Evolutionary conservation across 2,113 vertebrate genomes (phyloP), one percentile per base, ranked within the genome.

Genomic region (Phalacrocorax carbo): DNA sequence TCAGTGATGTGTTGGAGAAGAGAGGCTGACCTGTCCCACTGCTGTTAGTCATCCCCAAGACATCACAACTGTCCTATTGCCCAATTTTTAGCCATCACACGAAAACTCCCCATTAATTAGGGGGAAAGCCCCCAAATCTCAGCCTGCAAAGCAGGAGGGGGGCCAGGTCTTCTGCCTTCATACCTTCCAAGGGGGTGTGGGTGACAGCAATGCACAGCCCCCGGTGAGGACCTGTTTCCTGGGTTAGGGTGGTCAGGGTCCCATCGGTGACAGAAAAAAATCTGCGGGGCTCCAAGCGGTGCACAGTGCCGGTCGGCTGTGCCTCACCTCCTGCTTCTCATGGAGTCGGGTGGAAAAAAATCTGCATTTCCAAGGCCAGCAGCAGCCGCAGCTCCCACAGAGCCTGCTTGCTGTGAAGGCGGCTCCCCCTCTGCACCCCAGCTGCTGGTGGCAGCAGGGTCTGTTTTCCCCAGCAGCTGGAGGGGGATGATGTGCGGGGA

Each of bases 391-490:
- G n/a, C 82, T 94, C 84, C 78, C 0, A 1, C 73, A 68, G 91
- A 75, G 94, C 49, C 88, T 61, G 61, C 6, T 11, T 86, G 86
- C 85, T 19, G 6, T 3, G 15, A 68, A 91, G 82, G 86, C 27
- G 1, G 70, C 81, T 89, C 79, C 88, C 75, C n/a, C 71, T 69
- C 66, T 32, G 21, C 58, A 83, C 6, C 72, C 83, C 69, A 86
- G 83, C 77, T 5, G 29, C 89, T 95, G 91, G 68, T 65, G 90
- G 86, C 96, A 94, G 95, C 32, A 2, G 96, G 94, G 91, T 23
- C 89, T 97, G 91, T 94, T 97, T 96, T 97, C 86, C 80, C 76
- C 92, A 73, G 77, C 94, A 96, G 90, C 48, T 91, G 94, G 76
- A 94, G 65, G 60, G 80, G 84, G 87, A 88, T 96, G 95, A 95